Conservation (phyloP, 2,888 invertebrate species). For the Disparrhopalites patrizii region DNA sequence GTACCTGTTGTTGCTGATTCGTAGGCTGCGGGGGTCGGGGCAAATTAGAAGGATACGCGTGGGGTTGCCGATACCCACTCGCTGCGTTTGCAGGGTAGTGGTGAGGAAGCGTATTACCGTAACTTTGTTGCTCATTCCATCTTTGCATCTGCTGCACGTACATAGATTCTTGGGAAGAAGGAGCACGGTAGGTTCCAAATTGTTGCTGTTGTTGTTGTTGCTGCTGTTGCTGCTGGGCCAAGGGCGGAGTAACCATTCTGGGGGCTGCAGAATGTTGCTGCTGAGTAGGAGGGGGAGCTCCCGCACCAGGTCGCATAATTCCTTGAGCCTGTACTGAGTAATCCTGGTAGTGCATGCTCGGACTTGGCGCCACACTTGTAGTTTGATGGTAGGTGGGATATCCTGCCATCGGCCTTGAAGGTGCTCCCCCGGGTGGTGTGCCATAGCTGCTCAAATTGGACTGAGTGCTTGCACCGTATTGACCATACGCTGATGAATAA, state of each 20-base stretch:
- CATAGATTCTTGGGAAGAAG: slow-evolving; percentile 44
- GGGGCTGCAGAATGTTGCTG: slow-evolving; percentile 40
- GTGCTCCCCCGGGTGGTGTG: slow-evolving; percentile 31
- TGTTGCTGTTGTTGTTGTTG: slow-evolving; percentile 41
- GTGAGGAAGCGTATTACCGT: slow-evolving; percentile 51
- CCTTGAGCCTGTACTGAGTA: slow-evolving; percentile 44
- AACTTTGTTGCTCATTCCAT: slow-evolving; percentile 50
- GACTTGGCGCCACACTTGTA: slow-evolving; percentile 30
- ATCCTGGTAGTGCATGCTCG: slow-evolving; percentile 47
- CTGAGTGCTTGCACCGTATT: slow-evolving; percentile 41
- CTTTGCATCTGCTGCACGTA: slow-evolving; percentile 47
- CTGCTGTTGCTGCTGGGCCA: slow-evolving; percentile 35
- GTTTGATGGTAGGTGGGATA: slow-evolving; percentile 46
- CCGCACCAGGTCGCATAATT: slow-evolving; percentile 41
- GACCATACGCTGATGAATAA: slow-evolving; percentile 43
- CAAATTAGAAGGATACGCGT: slow-evolving; percentile 46
- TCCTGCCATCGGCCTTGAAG: slow-evolving; percentile 46
- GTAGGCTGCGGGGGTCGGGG: slow-evolving; percentile 44
- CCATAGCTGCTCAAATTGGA: slow-evolving; percentile 41
- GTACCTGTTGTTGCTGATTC: slow-evolving; percentile 23
- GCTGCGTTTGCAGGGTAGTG: slow-evolving; percentile 46
- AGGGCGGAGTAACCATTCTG: slow-evolving; percentile 41
- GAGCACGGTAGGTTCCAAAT: slow-evolving; percentile 37
- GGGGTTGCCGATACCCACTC: slow-evolving; percentile 44
- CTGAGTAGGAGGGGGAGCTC: slow-evolving; percentile 33